Conservation (phyloP, 1,140 invertebrate species). For the Riptortus pedestris region DNA sequence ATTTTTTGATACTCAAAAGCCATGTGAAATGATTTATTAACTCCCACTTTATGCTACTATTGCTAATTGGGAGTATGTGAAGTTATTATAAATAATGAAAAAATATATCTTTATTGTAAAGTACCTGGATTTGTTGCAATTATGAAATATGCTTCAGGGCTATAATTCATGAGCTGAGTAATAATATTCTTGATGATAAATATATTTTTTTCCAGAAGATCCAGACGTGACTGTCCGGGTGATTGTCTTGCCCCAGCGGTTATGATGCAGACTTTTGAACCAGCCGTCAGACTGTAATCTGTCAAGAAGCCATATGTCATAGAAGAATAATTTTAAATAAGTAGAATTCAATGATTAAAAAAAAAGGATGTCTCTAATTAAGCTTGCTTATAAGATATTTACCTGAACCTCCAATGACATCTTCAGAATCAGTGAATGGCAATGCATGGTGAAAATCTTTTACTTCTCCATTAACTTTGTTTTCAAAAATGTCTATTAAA, state of each 20-base stretch:
- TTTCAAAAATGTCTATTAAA: conserved; percentile 65
- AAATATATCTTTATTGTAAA: too few relatives aligned
- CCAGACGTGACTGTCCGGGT: conserved; percentile 71
- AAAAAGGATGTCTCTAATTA: too few relatives aligned
- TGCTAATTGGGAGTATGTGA: too few relatives aligned
- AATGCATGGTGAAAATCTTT: conserved; percentile 81
- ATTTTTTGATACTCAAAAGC: too few relatives aligned
- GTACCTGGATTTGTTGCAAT: conserved; percentile 74
- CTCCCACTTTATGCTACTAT: too few relatives aligned
- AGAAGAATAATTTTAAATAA: too few relatives aligned
- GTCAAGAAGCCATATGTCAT: too few relatives aligned
- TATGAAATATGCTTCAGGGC: conserved; percentile 73
- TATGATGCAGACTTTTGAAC: conserved; percentile 73
- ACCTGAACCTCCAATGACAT: conserved; percentile 61
- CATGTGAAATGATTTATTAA: too few relatives aligned
- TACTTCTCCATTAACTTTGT: conserved; percentile 81
- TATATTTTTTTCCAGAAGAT: conserved; percentile 77
- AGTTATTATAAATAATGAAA: too few relatives aligned
- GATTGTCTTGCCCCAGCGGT: conserved; percentile 80
- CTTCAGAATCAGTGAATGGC: conserved; percentile 67
- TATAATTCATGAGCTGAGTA: conserved; percentile 69
- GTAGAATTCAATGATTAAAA: too few relatives aligned
- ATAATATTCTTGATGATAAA: conserved; percentile 80
- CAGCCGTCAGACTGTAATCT: conserved; percentile 67
- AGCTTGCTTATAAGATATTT: too few relatives aligned